Evolutionary conservation across 2,113 vertebrate species (phyloP).

Genomic region (Hippocampus barbouri): DNA sequence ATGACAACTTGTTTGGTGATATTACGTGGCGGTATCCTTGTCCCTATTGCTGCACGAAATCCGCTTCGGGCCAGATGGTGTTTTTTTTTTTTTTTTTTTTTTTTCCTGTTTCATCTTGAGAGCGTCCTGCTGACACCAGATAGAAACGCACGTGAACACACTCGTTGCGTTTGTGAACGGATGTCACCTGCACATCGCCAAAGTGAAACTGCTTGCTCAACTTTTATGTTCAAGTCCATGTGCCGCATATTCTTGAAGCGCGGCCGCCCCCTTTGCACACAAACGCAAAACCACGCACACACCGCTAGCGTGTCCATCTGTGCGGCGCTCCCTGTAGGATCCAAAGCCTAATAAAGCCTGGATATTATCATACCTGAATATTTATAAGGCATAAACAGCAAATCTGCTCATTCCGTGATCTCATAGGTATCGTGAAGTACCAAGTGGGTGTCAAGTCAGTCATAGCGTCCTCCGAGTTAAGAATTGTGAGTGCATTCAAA

Average conservation of each 20-base stretch:
- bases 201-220: constrained; percentile 9
- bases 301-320: constrained; percentile 50
- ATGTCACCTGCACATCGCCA: constrained; percentile 6
- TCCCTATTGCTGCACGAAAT: constrained; percentile 37
- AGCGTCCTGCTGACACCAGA: constrained; percentile 43
- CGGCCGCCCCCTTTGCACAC: neutral
- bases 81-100: constrained; percentile 11
- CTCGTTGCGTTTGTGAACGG: constrained; percentile 1
- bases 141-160: constrained; percentile 20
- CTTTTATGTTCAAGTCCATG: constrained; percentile 15
- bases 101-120: constrained; percentile 48
- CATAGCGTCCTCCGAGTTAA: neutral
- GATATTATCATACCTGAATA: constrained; percentile 68
- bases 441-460: constrained; percentile 35
- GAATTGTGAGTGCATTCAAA: neutral
- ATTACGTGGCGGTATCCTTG: constrained; percentile 21
- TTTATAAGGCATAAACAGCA: constrained; percentile 55
- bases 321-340: constrained; percentile 44
- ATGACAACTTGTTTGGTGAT: constrained; percentile 21
- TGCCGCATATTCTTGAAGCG: neutral
- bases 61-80: constrained; percentile 60
- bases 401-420: constrained; percentile 34
- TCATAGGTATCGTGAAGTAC: constrained; percentile 5
- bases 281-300: neutral
- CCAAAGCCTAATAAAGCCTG: constrained; percentile 30